Evolutionary conservation across 2,113 vertebrate genomes (phyloP).

Genomic region (Merops nubicus): DNA sequence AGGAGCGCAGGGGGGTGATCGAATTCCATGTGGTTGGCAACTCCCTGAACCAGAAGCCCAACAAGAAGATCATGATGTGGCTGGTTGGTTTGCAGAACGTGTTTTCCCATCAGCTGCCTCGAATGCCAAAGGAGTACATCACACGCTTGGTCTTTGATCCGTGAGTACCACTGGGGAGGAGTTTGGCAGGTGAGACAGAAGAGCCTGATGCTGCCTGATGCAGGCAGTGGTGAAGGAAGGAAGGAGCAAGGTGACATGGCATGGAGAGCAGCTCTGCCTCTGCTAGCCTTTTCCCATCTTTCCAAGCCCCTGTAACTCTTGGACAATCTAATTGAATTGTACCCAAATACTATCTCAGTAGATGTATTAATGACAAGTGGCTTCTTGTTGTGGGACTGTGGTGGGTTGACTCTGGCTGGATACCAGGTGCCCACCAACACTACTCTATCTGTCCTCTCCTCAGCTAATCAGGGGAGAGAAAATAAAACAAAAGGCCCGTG

Average conservation of each 20-base stretch:
- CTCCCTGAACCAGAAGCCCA: conserved; percentile 96
- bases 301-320: neutral
- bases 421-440: neutral
- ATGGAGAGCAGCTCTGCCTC: neutral
- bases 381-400: neutral
- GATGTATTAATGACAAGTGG: neutral
- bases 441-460: neutral
- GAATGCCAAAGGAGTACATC: conserved; percentile 99
- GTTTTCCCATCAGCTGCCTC: conserved; percentile 96
- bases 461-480: neutral
- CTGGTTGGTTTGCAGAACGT: conserved; percentile 97
- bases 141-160: conserved; percentile 96
- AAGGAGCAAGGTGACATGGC: neutral
- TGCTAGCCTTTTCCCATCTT: neutral
- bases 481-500: neutral
- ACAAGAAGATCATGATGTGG: conserved; percentile 98
- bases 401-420: neutral
- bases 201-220: neutral
- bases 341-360: neutral
- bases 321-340: neutral
- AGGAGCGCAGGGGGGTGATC: conserved; percentile 94
- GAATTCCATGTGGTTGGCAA: conserved; percentile 98
- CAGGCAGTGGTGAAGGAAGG: neutral
- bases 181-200: neutral
- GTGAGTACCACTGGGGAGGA: conserved; percentile 75